Conservation (phyloP, 1,140 invertebrate genomes). For the Heliothis subflexa region DNA sequence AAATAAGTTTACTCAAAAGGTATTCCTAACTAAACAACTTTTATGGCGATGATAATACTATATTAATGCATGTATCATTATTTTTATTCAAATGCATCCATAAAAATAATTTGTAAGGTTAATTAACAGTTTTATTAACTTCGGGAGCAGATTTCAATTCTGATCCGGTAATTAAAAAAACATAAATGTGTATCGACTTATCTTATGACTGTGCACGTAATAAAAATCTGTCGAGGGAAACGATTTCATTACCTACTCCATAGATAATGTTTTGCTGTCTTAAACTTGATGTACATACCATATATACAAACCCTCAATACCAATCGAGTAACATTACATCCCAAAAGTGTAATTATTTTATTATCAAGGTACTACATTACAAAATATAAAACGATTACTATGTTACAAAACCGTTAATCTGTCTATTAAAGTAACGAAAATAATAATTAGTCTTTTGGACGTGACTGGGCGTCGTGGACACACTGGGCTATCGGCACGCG, state of each 20-base stretch:
- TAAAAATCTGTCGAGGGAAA: slow-evolving; percentile 21
- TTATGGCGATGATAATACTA: no score
- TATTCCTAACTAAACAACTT: no score
- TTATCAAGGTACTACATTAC: slow-evolving; percentile 1
- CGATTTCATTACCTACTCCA: slow-evolving; percentile 22
- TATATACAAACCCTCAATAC: neutral
- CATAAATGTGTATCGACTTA: slow-evolving; percentile 31
- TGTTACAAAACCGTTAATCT: slow-evolving; percentile 62
- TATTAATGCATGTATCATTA: no score
- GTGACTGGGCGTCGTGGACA: slow-evolving; percentile 67
- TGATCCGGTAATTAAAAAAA: slow-evolving; percentile 35
- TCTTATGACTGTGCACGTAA: slow-evolving; percentile 13
- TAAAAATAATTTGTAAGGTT: slow-evolving; percentile 23
- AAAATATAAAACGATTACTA: slow-evolving; percentile 38
- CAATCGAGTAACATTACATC: no score
- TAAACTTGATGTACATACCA: neutral
- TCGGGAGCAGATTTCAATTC: slow-evolving; percentile 21
- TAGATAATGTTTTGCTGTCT: slow-evolving; percentile 10
- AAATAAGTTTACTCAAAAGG: no score
- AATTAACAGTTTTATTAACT: slow-evolving; percentile 29
- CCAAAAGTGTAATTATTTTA: neutral
- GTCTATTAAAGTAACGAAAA: slow-evolving; percentile 70
- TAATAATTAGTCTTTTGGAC: slow-evolving; percentile 79
- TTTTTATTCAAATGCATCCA: neutral
- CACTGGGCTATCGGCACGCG: slow-evolving; percentile 74